These are phyloP conservation scores for Eudasyphora cyanicolor DNA, from an alignment of 2,888 invertebrate genomes.

Conservation along the genomic window DNA sequence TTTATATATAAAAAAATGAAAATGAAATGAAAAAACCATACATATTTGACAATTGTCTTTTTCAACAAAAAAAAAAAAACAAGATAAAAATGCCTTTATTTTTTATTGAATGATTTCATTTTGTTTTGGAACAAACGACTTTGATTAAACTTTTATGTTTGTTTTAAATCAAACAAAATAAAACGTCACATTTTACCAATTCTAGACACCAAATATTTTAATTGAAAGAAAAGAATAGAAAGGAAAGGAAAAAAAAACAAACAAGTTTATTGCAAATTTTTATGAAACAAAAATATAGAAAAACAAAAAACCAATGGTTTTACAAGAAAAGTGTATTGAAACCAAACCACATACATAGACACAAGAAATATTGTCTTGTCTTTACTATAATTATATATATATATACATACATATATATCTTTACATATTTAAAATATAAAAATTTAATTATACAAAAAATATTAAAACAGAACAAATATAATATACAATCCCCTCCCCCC, in stretches of 20 bases:
- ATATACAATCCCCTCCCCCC: slow-evolving; percentile 47
- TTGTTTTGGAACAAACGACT: slow-evolving; percentile 37
- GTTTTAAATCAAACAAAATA: slow-evolving; percentile 35
- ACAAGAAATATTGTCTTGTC: slow-evolving; percentile 51
- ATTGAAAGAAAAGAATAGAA: no score
- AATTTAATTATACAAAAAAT: slow-evolving; percentile 34
- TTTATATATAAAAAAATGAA: slow-evolving; percentile 64
- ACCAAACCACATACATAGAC: slow-evolving; percentile 32
- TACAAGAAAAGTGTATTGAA: slow-evolving; percentile 41
- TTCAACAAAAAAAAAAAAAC: slow-evolving; percentile 40
- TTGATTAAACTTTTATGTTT: not conserved
- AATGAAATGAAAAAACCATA: slow-evolving; percentile 35
- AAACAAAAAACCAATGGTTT: slow-evolving; percentile 47
- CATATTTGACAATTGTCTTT: slow-evolving; percentile 46
- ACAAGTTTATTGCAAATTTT: slow-evolving; percentile 51
- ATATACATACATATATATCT: slow-evolving; percentile 39
- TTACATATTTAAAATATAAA: slow-evolving; percentile 60
- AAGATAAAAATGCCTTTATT: slow-evolving; percentile 49
- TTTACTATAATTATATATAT: slow-evolving; percentile 33
- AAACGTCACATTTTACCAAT: slow-evolving; percentile 58
- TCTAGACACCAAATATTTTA: slow-evolving; percentile 64
- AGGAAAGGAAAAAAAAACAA: no score
- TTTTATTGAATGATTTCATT: slow-evolving; percentile 40
- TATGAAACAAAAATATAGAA: slow-evolving; percentile 43
- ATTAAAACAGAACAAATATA: slow-evolving; percentile 36